These are phyloP conservation scores for Spheniscus mendiculus DNA, from an alignment of 2,113 vertebrate genomes.

Conservation along the genomic window DNA sequence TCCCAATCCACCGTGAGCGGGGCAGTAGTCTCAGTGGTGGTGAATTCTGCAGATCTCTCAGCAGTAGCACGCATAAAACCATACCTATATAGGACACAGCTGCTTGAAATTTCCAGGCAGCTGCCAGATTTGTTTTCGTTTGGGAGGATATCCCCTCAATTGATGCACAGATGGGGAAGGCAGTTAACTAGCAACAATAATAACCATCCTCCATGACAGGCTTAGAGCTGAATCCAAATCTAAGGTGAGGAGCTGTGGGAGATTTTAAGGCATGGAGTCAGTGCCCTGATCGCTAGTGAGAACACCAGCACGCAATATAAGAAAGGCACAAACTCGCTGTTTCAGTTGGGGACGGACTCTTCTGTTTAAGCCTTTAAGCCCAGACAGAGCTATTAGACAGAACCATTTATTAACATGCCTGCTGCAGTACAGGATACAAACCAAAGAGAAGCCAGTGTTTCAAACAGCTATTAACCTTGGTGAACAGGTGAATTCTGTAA, in stretches of 20 bases:
- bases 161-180: constrained; percentile 48
- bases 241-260: not conserved
- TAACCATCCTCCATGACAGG: not conserved
- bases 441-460: not conserved
- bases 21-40: not conserved
- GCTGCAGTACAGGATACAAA: not conserved
- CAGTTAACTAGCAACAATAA: constrained; percentile 8
- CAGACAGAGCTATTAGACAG: not conserved
- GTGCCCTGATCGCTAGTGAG: not conserved
- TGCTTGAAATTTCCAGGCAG: not conserved
- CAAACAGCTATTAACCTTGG: not conserved
- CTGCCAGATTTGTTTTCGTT: not conserved
- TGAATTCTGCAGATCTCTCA: not conserved
- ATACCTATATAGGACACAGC: constrained; percentile 3
- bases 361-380: not conserved
- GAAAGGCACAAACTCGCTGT: not conserved
- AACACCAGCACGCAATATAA: not conserved
- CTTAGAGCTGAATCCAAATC: not conserved
- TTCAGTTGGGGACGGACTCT: not conserved
- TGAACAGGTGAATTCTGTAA: not conserved
- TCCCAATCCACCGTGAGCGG: not conserved
- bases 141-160: not conserved
- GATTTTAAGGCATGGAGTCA: not conserved
- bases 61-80: not conserved
- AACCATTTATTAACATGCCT: not conserved